Evolutionary conservation across 2,888 invertebrate species (phyloP), one percentile per base, ranked within the genome.

Genomic region (Poecilus cupreus): DNA sequence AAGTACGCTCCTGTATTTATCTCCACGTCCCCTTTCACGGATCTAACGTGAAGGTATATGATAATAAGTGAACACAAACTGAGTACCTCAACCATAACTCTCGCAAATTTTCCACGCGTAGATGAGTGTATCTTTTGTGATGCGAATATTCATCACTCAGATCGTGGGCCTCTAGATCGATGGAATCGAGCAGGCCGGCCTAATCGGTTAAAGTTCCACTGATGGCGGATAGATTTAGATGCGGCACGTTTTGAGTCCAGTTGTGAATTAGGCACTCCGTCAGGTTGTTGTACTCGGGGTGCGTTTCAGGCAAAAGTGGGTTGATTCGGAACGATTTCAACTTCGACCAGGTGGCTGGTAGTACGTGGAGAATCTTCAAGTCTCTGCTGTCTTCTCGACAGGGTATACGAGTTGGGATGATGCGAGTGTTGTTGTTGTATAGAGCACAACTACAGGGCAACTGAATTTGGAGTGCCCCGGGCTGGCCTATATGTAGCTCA

Each of bases 391-490:
- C 64, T 64, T 64, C 64, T 1, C 64, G 26, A 24, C 64, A 64
- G 1, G 32, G 64, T 1, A 64, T 26, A 3, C 64, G 26, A 16
- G 26, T 13, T 5, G 64, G 32, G 2, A 64, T 64, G 0, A 26
- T 24, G 5, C 16, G 26, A 2, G 26, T 16, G 11, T 2, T 1
- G 13, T 64, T 64, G 64, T 20, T 24, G 64, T 32, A 64, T 6
- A 64, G 13, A 24, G 64, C 64, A n/a, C 64, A 64, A n/a, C 26
- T 37, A 13, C 64, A 64, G 1, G 64, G 24, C 0, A 64, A 64
- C 64, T 64, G 64, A 6, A 64, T 24, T 64, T 64, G 64, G 2
- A 64, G 16, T 64, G 26, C 64, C 8, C 64, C 64, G 0, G 64
- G 64, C 26, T 64, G 64, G 4, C 37, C 64, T 24, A 64, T 64